Evolutionary conservation across 2,797 vertebrate species (phyloP), one percentile per base, ranked within the genome.

Genomic region (Syndactyla subalaris): DNA sequence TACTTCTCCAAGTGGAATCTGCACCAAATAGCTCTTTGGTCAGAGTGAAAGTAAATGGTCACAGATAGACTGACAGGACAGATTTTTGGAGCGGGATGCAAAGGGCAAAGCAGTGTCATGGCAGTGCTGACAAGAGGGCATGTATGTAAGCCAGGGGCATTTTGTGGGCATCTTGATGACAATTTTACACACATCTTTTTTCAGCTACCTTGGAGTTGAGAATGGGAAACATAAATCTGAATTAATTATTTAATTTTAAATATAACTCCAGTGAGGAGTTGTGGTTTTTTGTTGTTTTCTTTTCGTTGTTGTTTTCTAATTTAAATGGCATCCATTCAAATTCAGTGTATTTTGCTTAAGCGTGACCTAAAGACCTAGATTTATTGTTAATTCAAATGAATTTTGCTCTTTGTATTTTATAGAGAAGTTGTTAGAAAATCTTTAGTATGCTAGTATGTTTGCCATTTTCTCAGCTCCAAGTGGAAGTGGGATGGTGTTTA

Each of bases 1-100:
- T 51, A 11, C 21, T 76, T 38, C 52, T 78, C 10, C 18, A 39
- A 15, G 12, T 59, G 32, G 18, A 88, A 57, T 74, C 46, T 67
- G 30, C 14, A 22, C 32, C 0, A 0, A 72, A 22, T 46, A 34
- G 32, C 39, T 41, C 22, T 61, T 52, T 75, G 27, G 6, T 51
- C 10, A 26, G 7, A 13, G 12, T 71, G 26, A 48, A 85, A 70
- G 26, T 26, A 62, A 52, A 51, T 5, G 9, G 8, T 38, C 6
- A 5, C 30, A 58, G 26, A 38, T 3, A 27, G 13, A 38, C 36
- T 36, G 63, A 51, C 9, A 43, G n/a, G 39, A 62, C 13, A 36
- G 59, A 18, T 62, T 39, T 65, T 63, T 26, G 5, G 36, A 41
- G 7, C 46, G 46, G 43, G 19, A 16, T 66, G 14, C 10, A 54